phyloP scores from a whole-genome alignment of 2,113 vertebrate species.

The Sebastes fasciatus region DNA sequence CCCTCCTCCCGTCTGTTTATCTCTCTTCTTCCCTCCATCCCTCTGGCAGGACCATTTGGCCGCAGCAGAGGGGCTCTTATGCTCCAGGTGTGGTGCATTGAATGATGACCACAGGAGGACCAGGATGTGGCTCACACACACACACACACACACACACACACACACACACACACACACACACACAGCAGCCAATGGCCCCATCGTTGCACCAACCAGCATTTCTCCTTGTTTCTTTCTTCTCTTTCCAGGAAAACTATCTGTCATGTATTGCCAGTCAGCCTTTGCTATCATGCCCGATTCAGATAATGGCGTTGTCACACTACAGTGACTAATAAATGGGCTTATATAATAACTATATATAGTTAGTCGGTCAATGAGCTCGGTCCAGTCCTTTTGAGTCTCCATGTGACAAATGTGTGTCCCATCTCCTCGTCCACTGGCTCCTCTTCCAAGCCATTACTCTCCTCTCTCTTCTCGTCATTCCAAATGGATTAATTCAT shows the following conservation, averaged over 20 bases:
- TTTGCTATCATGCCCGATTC: conserved; percentile 12
- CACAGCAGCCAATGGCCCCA: conserved; percentile 31
- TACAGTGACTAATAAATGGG: conserved; percentile 6
- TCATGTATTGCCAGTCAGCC: conserved; percentile 34
- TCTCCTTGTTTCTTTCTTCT: conserved; percentile 4
- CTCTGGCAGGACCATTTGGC: conserved; percentile 60
- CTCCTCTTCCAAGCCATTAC: conserved; percentile 46
- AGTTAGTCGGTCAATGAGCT: neutral
- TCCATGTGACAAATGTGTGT: conserved; percentile 52
- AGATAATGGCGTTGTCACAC: conserved; percentile 11
- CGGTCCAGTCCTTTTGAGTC: neutral
- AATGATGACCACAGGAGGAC: conserved; percentile 54
- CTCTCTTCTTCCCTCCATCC: conserved; percentile 16
- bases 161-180: conserved; percentile 26
- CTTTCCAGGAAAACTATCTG: conserved; percentile 39
- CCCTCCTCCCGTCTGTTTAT: conserved; percentile 1
- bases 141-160: conserved; percentile 30
- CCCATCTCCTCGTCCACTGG: conserved; percentile 4
- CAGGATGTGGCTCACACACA: conserved; percentile 17
- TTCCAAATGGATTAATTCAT: conserved; percentile 68
- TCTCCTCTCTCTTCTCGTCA: conserved; percentile 26
- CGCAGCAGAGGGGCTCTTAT: conserved; percentile 42
- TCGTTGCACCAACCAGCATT: conserved; percentile 27
- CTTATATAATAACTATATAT: neutral
- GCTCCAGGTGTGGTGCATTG: conserved; percentile 59